Percentiles rank a stretch among this genome's conserved stretches.
Conservation (phyloP, 1,140 invertebrate genomes). For the Euschistus heros region DNA sequence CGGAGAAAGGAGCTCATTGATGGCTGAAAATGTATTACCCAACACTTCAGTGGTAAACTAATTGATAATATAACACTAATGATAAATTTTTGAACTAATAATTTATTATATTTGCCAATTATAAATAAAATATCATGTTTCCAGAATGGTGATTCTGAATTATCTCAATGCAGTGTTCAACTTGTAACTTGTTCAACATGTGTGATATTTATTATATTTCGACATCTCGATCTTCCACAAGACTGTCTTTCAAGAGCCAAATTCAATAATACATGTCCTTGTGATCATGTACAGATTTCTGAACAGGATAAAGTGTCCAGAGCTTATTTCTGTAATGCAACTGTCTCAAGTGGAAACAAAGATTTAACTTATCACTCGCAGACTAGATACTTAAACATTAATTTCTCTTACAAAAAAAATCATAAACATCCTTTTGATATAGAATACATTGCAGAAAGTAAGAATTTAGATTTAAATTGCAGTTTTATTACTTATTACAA, state of each 20-base stretch:
- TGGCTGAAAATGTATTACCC: conserved; percentile 4
- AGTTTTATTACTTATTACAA: not conserved
- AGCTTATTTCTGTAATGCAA: conserved; percentile 43
- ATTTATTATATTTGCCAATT: not conserved
- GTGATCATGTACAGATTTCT: conserved; percentile 56
- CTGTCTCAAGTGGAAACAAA: conserved; percentile 8
- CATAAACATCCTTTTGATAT: conserved; percentile 54
- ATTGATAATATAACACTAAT: not conserved
- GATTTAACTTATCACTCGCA: conserved; percentile 46
- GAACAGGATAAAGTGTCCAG: conserved; percentile 53
- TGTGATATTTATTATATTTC: conserved; percentile 50
- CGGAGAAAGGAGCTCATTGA: not conserved
- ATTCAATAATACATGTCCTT: conserved; percentile 37
- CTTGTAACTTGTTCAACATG: conserved; percentile 60
- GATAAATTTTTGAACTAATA: not conserved
- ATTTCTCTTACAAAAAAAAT: conserved; percentile 47
- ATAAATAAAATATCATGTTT: not conserved
- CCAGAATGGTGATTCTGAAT: not conserved
- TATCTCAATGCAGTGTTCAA: conserved; percentile 47
- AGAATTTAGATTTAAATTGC: conserved; percentile 30
- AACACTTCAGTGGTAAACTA: not conserved
- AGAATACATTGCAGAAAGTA: conserved; percentile 54
- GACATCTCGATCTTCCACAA: conserved; percentile 38
- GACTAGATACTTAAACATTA: conserved; percentile 48
- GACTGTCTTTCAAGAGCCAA: conserved; percentile 32